Evolutionary conservation across 2,797 vertebrate genomes (phyloP).

Genomic region (Arctocebus calabarensis): DNA sequence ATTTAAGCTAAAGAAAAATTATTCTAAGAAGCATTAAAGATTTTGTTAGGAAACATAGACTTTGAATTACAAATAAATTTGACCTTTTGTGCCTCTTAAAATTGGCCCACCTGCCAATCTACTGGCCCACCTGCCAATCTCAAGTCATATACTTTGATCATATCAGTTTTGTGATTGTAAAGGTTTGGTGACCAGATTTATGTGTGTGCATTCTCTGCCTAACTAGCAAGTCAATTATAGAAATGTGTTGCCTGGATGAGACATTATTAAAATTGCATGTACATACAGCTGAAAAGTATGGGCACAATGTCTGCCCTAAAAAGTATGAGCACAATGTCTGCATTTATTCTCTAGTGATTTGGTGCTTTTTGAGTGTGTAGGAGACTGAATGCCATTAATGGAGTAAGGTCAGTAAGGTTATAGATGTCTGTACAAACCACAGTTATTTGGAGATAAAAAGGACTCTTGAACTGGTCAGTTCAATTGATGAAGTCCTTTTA

Average conservation of each 20-base stretch:
- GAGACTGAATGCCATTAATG: not conserved
- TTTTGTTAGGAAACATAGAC: not conserved
- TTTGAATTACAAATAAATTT: not conserved
- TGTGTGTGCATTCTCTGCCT: not conserved
- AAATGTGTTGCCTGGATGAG: not conserved
- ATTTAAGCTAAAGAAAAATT: not conserved
- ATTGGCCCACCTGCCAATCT: not conserved
- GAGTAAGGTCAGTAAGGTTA: not conserved
- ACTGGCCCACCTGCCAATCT: not conserved
- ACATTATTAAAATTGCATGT: not conserved
- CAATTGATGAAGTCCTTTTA: not conserved
- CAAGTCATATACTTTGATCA: not conserved
- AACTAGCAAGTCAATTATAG: not conserved
- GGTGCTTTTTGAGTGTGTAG: not conserved
- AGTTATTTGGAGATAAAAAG: not conserved
- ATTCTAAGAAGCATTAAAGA: not conserved
- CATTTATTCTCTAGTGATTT: not conserved
- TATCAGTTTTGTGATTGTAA: not conserved
- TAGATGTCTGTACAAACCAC: not conserved
- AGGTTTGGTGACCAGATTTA: not conserved
- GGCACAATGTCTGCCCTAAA: not conserved
- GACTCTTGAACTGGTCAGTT: not conserved
- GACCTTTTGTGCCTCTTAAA: not conserved
- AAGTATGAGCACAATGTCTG: not conserved
- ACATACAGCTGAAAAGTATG: not conserved